Conservation (phyloP, 2,797 vertebrate species). For the Lophius americanus region DNA sequence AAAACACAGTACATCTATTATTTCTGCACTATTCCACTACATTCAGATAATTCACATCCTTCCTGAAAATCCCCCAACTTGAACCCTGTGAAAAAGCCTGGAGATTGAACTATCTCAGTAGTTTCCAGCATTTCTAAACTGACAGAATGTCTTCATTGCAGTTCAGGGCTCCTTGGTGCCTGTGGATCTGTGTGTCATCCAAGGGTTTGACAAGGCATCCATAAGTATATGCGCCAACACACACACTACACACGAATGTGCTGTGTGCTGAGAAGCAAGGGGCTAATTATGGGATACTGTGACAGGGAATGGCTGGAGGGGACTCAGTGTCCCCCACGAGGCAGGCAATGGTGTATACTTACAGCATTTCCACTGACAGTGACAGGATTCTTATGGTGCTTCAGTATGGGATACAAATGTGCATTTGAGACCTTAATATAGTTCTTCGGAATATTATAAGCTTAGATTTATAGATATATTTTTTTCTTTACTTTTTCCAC, state of each 20-base stretch:
- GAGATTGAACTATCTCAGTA: constrained; percentile 77
- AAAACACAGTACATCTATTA: constrained; percentile 58
- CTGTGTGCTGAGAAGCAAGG: constrained; percentile 57
- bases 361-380: constrained; percentile 55
- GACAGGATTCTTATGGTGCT: constrained; percentile 54
- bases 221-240: constrained; percentile 24
- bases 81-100: constrained; percentile 68
- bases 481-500: constrained; percentile 32
- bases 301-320: constrained; percentile 70
- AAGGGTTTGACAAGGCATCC: constrained; percentile 48
- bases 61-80: constrained; percentile 63
- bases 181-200: constrained; percentile 56
- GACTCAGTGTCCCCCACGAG: constrained; percentile 62
- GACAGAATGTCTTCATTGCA: constrained; percentile 74
- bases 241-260: constrained; percentile 24
- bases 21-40: constrained; percentile 54
- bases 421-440: constrained; percentile 49
- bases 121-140: constrained; percentile 71
- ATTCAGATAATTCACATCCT: constrained; percentile 65
- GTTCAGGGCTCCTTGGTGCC: constrained; percentile 53
- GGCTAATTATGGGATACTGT: constrained; percentile 75
- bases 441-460: constrained; percentile 40
- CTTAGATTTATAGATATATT: too few species aligned
- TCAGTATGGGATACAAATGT: constrained; percentile 46
- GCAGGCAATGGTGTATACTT: constrained; percentile 51